Percentiles rank a stretch among this genome's conserved stretches.
Evolutionary conservation across 2,797 vertebrate species (phyloP).

Genomic region (Falco biarmicus): DNA sequence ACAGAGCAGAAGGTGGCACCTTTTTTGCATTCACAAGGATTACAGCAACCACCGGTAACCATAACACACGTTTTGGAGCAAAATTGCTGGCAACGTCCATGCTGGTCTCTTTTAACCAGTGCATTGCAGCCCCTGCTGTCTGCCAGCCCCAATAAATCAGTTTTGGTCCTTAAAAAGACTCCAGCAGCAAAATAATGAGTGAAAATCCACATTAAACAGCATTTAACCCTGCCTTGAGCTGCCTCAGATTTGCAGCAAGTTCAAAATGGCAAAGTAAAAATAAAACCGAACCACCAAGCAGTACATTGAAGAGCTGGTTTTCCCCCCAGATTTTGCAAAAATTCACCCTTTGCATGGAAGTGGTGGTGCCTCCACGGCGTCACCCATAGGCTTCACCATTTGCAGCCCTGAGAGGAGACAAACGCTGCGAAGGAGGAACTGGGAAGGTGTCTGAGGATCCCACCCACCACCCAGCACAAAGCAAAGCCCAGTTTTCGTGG

Average conservation of each 20-base stretch:
- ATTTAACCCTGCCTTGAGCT: not conserved
- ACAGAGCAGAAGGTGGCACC: not conserved
- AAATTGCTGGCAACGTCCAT: not conserved
- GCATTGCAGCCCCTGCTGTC: not conserved
- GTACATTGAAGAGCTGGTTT: accelerated
- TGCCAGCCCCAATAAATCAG: not conserved
- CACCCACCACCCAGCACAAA: too few species aligned
- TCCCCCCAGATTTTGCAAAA: not conserved
- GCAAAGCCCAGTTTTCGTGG: not conserved
- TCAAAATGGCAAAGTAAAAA: not conserved
- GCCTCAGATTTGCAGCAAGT: not conserved
- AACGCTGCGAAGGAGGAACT: accelerated
- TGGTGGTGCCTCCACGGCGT: accelerated
- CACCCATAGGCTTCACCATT: accelerated
- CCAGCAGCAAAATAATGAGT: not conserved
- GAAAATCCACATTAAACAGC: not conserved
- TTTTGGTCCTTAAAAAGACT: not conserved
- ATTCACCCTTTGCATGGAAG: not conserved
- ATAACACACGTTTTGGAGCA: not conserved
- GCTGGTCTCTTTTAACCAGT: accelerated
- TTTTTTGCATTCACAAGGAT: not conserved
- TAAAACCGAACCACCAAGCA: not conserved
- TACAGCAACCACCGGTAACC: too few species aligned
- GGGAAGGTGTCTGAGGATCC: not conserved
- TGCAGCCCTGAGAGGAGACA: not conserved